Conservation (phyloP, 2,888 invertebrate genomes). For the Syrista parreyssii region DNA sequence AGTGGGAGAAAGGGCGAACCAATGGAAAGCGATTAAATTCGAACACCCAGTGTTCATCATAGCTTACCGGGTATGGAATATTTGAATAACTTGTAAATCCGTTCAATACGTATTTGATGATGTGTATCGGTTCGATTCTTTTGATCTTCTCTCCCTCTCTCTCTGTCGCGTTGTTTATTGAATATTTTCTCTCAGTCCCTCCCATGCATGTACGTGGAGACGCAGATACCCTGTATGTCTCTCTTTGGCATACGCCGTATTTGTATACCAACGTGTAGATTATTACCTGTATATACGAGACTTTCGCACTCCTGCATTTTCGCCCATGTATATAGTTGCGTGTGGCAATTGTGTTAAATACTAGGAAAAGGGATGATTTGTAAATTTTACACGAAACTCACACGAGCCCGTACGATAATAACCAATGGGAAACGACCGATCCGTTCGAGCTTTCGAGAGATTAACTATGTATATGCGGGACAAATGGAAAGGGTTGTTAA, state of each 20-base stretch:
- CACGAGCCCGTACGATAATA: conserved; percentile 8
- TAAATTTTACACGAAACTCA: conserved; percentile 15
- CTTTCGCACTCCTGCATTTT: background rate
- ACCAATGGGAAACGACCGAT: background rate
- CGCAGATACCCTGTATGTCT: background rate
- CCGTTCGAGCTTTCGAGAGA: background rate
- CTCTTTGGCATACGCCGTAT: background rate
- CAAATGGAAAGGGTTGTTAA: background rate
- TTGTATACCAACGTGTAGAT: background rate
- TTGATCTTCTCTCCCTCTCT: conserved; percentile 10
- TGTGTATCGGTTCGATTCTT: conserved; percentile 26
- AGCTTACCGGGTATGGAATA: conserved; percentile 44
- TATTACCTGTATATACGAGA: background rate
- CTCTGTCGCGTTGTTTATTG: conserved; percentile 2
- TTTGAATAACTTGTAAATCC: conserved; percentile 55
- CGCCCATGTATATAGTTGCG: background rate
- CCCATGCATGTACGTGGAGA: background rate
- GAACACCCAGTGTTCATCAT: conserved; percentile 47
- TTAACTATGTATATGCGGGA: background rate
- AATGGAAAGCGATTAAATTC: conserved; percentile 44
- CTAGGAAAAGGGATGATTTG: background rate
- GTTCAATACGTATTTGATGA: conserved; percentile 41
- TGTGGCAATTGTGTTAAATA: background rate
- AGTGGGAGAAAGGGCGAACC: conserved; percentile 12
- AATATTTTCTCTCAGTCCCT: too few relatives aligned